These are phyloP conservation scores for Phyllostomus discolor DNA, from an alignment of 2,113 vertebrate species.

Conservation along the genomic window DNA sequence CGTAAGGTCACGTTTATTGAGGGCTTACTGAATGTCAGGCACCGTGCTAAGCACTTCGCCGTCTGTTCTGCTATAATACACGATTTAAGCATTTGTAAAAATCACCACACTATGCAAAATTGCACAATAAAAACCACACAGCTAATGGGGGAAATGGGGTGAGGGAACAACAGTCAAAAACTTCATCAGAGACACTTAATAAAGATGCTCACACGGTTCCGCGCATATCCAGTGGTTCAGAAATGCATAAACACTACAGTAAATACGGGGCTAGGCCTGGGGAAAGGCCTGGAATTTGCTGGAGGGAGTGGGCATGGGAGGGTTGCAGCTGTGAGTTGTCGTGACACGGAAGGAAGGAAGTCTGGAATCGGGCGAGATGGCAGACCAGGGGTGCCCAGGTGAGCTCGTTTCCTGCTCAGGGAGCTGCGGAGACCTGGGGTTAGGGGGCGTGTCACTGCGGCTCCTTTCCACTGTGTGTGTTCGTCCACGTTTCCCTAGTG, in stretches of 20 bases:
- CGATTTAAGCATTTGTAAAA: neutral
- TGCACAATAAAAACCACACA: neutral
- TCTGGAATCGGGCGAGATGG: neutral
- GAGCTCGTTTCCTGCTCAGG: rapidly evolving
- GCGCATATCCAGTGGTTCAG: neutral
- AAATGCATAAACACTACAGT: rapidly evolving
- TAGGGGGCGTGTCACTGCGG: rapidly evolving
- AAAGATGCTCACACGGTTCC: rapidly evolving
- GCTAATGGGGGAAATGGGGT: neutral
- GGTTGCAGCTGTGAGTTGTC: neutral
- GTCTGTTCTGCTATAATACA: neutral
- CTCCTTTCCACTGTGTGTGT: rapidly evolving
- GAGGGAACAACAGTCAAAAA: neutral
- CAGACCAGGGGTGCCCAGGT: neutral
- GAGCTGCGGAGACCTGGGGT: neutral
- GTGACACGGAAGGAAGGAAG: neutral
- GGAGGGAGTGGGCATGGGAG: rapidly evolving
- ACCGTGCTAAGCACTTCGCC: neutral
- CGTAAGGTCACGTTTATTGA: rapidly evolving
- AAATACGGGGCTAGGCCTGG: rapidly evolving
- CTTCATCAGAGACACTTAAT: neutral
- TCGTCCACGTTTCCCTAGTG: neutral
- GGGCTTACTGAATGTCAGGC: neutral
- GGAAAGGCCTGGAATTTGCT: neutral
- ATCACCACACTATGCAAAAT: neutral